Percentiles rank a stretch among this genome's conserved stretches.
These are phyloP conservation scores for Caenorhabditis wallacei DNA, from an alignment of 2,888 invertebrate species.

Conservation along the genomic window DNA sequence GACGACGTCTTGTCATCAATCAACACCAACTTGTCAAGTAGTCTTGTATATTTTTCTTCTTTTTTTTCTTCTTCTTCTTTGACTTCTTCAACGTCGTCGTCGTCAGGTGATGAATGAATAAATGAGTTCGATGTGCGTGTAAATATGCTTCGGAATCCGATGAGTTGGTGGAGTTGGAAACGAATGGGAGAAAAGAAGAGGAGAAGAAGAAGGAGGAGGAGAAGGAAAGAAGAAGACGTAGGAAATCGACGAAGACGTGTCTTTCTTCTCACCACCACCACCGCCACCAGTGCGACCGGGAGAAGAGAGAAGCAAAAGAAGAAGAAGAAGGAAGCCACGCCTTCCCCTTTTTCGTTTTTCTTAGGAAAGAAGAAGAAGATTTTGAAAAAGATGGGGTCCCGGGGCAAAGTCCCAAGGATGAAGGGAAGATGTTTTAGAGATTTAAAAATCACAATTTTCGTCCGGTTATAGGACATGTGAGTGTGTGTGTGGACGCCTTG, in stretches of 20 bases:
- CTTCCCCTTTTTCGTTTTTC: constrained; percentile 38
- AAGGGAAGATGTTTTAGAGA: constrained; percentile 50
- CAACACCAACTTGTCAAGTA: constrained; percentile 44
- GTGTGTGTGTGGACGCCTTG: constrained; percentile 17
- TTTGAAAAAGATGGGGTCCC: constrained; percentile 46
- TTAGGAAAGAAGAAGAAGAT: constrained; percentile 35
- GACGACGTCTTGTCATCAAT: constrained; percentile 52
- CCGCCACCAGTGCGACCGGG: constrained; percentile 36
- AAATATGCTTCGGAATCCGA: constrained; percentile 28
- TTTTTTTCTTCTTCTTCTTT: constrained; percentile 18
- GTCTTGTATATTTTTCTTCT: constrained; percentile 30
- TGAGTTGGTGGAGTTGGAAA: constrained; percentile 45
- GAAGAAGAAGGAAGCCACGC: constrained; percentile 37
- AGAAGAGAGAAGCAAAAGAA: constrained; percentile 28
- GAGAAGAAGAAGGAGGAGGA: neutral
- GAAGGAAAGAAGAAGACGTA: constrained; percentile 32
- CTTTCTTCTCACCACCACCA: constrained; percentile 56
- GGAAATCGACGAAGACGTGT: constrained; percentile 53
- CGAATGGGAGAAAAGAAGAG: constrained; percentile 29
- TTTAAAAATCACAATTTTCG: constrained; percentile 57
- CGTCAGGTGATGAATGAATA: constrained; percentile 62
- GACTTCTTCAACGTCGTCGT: constrained; percentile 13
- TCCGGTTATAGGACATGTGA: constrained; percentile 31
- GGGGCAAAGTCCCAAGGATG: constrained; percentile 34
- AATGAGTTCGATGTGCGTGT: constrained; percentile 61